Conservation (phyloP, 1,140 invertebrate genomes). For the Pogonus chalceus region DNA sequence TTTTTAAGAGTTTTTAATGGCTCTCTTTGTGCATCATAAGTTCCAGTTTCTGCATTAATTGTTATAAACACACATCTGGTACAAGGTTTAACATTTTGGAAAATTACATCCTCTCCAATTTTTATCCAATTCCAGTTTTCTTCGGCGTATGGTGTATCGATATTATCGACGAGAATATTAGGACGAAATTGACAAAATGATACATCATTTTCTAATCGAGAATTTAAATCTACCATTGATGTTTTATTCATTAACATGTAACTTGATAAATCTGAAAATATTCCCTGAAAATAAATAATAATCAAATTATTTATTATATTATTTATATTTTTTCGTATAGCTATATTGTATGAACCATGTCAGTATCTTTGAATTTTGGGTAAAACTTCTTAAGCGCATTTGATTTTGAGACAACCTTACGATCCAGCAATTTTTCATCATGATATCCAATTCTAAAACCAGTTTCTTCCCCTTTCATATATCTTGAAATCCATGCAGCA, state of each 20-base stretch:
- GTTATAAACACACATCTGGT: conserved; percentile 50
- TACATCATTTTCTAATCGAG: conserved; percentile 40
- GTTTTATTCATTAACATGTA: conserved; percentile 50
- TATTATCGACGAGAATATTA: conserved; percentile 56
- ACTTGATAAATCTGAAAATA: conserved; percentile 45
- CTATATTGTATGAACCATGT: background rate
- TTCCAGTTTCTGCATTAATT: conserved; percentile 43
- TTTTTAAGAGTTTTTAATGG: conserved; percentile 45
- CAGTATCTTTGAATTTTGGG: background rate
- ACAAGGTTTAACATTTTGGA: conserved; percentile 54
- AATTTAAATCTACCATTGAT: conserved; percentile 53
- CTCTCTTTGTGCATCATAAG: conserved; percentile 39
- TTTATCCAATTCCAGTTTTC: conserved; percentile 59
- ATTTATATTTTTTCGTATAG: too few relatives aligned
- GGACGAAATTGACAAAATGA: conserved; percentile 50
- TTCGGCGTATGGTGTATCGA: conserved; percentile 45
- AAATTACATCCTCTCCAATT: conserved; percentile 47
- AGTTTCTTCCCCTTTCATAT: conserved; percentile 41
- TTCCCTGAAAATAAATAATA: conserved; percentile 37
- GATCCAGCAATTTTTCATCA: conserved; percentile 28
- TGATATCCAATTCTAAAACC: conserved; percentile 49
- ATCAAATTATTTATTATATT: background rate
- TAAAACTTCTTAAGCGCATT: background rate
- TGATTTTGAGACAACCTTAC: background rate
- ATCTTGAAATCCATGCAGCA: conserved; percentile 49